Percentiles rank a stretch among this genome's conserved stretches.
Evolutionary conservation across 2,113 vertebrate species (phyloP).

Genomic region (Diphyllodes magnificus): DNA sequence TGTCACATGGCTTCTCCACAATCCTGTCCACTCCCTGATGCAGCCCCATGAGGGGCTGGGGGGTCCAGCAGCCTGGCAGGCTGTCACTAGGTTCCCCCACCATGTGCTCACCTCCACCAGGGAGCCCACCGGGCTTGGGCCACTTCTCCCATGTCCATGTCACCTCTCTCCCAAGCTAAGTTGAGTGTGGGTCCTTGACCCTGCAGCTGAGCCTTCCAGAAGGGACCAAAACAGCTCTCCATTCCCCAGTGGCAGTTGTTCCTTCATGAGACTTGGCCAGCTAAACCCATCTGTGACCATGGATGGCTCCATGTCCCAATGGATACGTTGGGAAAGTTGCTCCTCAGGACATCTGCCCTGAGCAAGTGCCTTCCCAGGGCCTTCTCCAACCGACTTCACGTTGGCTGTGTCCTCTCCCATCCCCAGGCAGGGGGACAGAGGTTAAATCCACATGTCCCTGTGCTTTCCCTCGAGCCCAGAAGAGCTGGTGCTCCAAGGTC

Average conservation of each 20-base stretch:
- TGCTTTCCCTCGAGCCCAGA: slow-evolving; percentile 4
- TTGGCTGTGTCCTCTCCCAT: neutral
- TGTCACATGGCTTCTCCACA: neutral
- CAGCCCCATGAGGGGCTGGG: neutral
- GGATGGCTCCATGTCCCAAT: slow-evolving; percentile 15
- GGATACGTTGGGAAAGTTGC: neutral
- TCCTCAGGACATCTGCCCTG: neutral
- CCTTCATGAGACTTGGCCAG: neutral
- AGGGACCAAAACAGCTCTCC: neutral
- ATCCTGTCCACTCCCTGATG: neutral
- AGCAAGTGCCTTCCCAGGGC: neutral
- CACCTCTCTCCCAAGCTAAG: neutral
- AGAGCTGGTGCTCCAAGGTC: slow-evolving; percentile 19
- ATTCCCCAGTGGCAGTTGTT: neutral
- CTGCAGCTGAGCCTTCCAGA: neutral
- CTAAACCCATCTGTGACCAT: neutral
- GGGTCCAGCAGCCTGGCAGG: neutral
- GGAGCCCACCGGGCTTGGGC: neutral
- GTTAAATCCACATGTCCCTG: slow-evolving; percentile 32
- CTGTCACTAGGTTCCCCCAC: neutral
- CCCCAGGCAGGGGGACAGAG: neutral
- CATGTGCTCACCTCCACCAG: neutral
- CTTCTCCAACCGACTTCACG: neutral
- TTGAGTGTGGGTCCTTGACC: neutral
- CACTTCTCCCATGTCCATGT: neutral